Conservation (phyloP, 2,888 invertebrate genomes). For the Branchellion lobata region DNA sequence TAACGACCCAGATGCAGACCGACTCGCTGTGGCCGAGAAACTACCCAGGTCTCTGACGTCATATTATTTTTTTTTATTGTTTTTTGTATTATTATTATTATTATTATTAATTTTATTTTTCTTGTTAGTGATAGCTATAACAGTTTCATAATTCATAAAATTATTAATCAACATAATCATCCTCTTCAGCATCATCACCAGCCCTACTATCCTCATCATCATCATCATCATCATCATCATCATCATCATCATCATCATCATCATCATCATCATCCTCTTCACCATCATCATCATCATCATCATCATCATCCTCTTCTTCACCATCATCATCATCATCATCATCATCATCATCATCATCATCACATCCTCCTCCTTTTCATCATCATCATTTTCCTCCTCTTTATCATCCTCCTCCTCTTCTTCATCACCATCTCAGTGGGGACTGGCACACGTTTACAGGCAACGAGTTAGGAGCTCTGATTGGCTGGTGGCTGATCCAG, state of each 20-base stretch:
- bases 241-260: constrained; percentile 21
- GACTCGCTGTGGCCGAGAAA: constrained; percentile 77
- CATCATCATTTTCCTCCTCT: constrained; percentile 13
- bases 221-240: constrained; percentile 1
- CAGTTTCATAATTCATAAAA: not conserved
- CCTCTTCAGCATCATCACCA: not conserved
- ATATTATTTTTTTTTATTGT: not conserved
- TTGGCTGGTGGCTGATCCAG: constrained; percentile 82
- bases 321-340: constrained; percentile 21
- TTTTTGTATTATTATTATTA: not conserved
- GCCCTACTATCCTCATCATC: not conserved
- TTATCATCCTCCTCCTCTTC: too few relatives aligned
- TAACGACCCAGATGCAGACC: constrained; percentile 97
- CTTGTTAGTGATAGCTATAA: not conserved
- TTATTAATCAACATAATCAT: not conserved
- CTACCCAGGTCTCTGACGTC: not conserved
- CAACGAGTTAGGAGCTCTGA: constrained; percentile 87
- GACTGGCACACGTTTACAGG: constrained; percentile 87
- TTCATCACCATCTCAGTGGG: too few relatives aligned
- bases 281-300: constrained; percentile 10
- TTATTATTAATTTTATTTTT: not conserved
- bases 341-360: constrained; percentile 26
- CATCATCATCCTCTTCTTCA: constrained; percentile 12
- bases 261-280: constrained; percentile 31
- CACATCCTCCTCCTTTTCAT: constrained; percentile 24